Conservation (phyloP, 2,797 vertebrate genomes). For the Tarsius wallacei region DNA sequence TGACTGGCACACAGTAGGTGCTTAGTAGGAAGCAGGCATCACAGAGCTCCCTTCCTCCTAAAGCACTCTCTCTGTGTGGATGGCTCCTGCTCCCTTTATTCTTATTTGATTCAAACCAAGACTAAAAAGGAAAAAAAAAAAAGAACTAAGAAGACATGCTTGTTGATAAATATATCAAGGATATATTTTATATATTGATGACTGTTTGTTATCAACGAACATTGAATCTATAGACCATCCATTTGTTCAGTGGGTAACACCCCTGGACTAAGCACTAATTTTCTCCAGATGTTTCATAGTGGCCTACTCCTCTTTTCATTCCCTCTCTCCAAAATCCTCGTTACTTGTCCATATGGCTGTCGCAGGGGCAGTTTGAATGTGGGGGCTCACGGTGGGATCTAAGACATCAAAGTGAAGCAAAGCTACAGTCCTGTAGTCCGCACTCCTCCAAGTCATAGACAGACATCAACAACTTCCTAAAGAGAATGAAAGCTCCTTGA, state of each 20-base stretch:
- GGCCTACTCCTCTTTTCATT: not conserved
- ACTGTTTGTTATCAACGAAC: not conserved
- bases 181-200: not conserved
- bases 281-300: not conserved
- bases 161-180: not conserved
- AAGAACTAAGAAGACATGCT: not conserved
- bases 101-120: conserved; percentile 22
- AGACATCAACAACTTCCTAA: conserved; percentile 18
- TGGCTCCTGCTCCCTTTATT: not conserved
- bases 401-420: not conserved
- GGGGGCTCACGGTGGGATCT: not conserved
- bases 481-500: not conserved
- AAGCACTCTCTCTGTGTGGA: not conserved
- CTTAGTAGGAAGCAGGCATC: not conserved
- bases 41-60: not conserved
- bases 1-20: not conserved
- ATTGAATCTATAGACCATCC: not conserved
- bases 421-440: not conserved
- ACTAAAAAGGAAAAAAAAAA: not conserved
- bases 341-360: not conserved
- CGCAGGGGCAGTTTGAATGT: not conserved
- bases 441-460: not conserved
- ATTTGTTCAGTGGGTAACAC: not conserved
- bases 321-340: conserved; percentile 10
- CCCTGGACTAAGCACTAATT: not conserved